Evolutionary conservation across 2,797 vertebrate species (phyloP), one percentile per base, ranked within the genome.

Genomic region (Neostethus bicornis): DNA sequence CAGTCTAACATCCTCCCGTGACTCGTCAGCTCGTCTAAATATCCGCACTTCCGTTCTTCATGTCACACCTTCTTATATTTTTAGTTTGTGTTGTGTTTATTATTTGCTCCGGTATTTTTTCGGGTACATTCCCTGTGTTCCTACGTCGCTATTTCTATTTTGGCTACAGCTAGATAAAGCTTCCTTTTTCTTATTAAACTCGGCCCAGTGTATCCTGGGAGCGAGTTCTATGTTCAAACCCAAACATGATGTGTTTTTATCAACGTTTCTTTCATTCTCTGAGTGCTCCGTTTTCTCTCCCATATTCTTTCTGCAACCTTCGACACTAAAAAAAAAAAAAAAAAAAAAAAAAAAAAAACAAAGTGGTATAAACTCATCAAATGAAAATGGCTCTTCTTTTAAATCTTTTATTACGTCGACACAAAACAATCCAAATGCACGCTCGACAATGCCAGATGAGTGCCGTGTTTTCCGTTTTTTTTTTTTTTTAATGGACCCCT

Each of bases 361-460:
- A n/a, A 17, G 28, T 44, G 13, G 3, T 7, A 3, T 1, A 16
- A 20, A 53, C 14, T 19, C 4, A 39, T 25, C 26, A n/a, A 7
- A 35, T 35, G 34, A 51, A 51, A 19, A 19, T 28, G 20, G 28
- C 34, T 4, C 44, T 14, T n/a, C 29, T 12, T 28, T 13, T 21
- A 58, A 20, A 16, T 4, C 19, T 14, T 38, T 1, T n/a, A 25
- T 23, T 29, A 4, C 21, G 23, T 7, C 14, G 9, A 21, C 12
- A 23, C 17, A 5, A 56, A 61, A 51, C 49, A 44, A 23, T 14
- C 51, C 39, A 47, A 4, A 47, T 16, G n/a, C 42, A 21, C 4
- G 14, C 29, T 38, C 19, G 19, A 51, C 52, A 42, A 8, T 8
- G 21, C 37, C 10, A n/a, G 9, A 8, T 52, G 5, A 13, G 10